phyloP scores from a whole-genome alignment of 2,113 vertebrate genomes.

The Arenaria interpres region DNA sequence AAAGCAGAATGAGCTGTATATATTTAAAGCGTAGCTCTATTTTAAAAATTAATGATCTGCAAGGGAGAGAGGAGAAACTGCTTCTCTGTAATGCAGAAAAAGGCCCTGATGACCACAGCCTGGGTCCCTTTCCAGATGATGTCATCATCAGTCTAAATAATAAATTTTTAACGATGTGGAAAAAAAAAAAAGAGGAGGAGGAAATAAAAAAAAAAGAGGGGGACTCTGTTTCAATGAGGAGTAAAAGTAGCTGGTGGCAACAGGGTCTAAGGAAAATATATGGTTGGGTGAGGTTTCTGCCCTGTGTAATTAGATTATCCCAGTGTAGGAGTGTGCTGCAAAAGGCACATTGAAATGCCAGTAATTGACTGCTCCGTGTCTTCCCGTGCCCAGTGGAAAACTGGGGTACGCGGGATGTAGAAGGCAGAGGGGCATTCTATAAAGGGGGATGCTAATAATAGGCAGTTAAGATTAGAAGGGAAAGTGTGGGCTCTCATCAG shows the following conservation, averaged over 20 bases:
- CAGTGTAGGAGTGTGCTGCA: constrained; percentile 57
- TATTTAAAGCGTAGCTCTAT: constrained; percentile 76
- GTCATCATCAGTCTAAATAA: constrained; percentile 74
- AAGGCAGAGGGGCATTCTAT: background rate
- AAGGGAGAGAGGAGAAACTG: constrained; percentile 71
- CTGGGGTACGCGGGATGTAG: background rate
- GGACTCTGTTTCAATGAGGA: constrained; percentile 47
- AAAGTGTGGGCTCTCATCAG: background rate
- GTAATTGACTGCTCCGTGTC: constrained; percentile 15
- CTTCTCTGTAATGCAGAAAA: constrained; percentile 73
- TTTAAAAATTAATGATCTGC: constrained; percentile 81
- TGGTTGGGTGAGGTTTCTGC: constrained; percentile 54
- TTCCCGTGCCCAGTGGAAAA: background rate
- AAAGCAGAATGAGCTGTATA: constrained; percentile 64
- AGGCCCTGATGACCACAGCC: constrained; percentile 70
- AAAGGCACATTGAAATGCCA: constrained; percentile 54
- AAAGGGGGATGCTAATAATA: background rate
- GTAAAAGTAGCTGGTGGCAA: constrained; percentile 63
- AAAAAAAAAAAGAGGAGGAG: background rate
- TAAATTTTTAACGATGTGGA: constrained; percentile 72
- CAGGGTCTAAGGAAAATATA: constrained; percentile 58
- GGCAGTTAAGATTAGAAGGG: constrained; percentile 1
- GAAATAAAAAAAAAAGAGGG: constrained; percentile 17
- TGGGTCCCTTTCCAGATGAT: constrained; percentile 75
- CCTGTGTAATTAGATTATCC: constrained; percentile 66